phyloP scores from a whole-genome alignment of 2,113 vertebrate genomes.

The Cygnus atratus region DNA sequence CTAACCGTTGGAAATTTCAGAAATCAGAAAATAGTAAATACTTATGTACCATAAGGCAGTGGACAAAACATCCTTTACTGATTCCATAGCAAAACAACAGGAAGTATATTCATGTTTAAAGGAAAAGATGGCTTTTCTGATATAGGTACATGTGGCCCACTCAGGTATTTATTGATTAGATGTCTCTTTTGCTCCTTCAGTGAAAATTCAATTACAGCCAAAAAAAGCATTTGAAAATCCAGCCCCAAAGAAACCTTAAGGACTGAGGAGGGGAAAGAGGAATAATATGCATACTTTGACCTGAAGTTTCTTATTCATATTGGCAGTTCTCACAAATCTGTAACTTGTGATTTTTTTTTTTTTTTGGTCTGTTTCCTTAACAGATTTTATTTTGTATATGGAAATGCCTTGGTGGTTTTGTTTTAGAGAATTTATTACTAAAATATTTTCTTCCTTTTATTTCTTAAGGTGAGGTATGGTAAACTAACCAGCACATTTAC shows the following conservation, averaged over 20 bases:
- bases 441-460: background rate
- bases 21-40: background rate
- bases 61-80: accelerated
- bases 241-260: background rate
- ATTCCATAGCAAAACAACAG: background rate
- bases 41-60: background rate
- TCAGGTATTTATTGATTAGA: background rate
- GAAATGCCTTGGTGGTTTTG: background rate
- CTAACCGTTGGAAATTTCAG: background rate
- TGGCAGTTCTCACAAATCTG: background rate
- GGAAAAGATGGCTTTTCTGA: background rate
- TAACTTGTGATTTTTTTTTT: background rate
- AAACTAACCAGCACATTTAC: background rate
- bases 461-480: background rate
- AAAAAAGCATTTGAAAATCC: background rate
- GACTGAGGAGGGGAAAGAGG: background rate
- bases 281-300: background rate
- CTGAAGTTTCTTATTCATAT: background rate
- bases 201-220: background rate
- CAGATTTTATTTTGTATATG: background rate
- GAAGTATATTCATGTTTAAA: background rate
- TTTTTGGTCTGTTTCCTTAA: background rate
- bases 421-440: background rate
- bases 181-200: background rate
- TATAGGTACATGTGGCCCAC: background rate